Conservation (phyloP, 2,797 vertebrate species). For the Oreortyx pictus region DNA sequence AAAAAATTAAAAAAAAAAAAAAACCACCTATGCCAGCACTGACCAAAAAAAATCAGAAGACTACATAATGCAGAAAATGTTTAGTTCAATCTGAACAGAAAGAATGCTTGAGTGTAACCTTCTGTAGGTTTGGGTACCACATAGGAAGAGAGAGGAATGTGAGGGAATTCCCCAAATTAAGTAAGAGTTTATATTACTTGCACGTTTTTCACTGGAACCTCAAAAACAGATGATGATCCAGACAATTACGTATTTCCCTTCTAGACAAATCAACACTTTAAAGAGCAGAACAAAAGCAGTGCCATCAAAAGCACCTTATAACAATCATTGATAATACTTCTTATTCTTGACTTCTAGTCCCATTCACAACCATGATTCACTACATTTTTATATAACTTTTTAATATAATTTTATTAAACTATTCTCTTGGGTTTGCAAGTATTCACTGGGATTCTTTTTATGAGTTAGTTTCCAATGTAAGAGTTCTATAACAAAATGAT, state of each 20-base stretch:
- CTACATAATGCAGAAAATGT: not conserved
- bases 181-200: not conserved
- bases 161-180: not conserved
- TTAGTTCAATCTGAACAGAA: not conserved
- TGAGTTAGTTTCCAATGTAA: rapidly evolving
- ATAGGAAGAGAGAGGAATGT: not conserved
- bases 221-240: not conserved
- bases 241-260: not conserved
- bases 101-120: rapidly evolving
- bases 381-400: not conserved
- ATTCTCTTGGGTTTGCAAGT: not conserved
- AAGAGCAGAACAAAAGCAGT: not conserved
- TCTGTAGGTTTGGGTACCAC: not conserved
- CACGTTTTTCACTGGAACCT: not conserved
- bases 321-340: not conserved
- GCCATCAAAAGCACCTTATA: not conserved
- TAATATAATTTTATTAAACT: not conserved
- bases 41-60: not conserved
- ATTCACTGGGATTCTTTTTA: not conserved
- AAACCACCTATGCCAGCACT: not conserved
- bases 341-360: not conserved
- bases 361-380: not conserved
- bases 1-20: not conserved
- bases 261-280: not conserved
- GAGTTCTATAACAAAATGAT: not conserved